These are phyloP conservation scores for Atta texana DNA, from an alignment of 1,140 invertebrate genomes.

Conservation along the genomic window DNA sequence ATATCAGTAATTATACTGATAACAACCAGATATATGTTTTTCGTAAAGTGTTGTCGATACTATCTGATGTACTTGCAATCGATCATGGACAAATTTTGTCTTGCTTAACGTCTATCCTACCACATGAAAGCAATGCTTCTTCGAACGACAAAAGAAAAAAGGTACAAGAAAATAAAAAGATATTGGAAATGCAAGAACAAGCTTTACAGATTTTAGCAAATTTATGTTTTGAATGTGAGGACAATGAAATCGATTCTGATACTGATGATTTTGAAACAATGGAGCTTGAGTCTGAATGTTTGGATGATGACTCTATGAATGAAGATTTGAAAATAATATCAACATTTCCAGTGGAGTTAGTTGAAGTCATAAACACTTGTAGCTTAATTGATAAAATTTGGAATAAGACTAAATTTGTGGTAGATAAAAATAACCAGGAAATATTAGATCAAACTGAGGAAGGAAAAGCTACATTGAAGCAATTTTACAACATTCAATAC, in stretches of 20 bases:
- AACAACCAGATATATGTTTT: conserved; percentile 77
- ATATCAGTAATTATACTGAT: conserved; percentile 83
- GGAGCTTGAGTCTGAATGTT: conserved; percentile 82
- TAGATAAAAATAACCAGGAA: conserved; percentile 86
- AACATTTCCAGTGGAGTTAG: conserved; percentile 81
- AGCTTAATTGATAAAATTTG: conserved; percentile 87
- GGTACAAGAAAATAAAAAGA: conserved; percentile 84
- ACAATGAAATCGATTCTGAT: conserved; percentile 83
- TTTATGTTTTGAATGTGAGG: conserved; percentile 88
- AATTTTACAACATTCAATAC: conserved; percentile 86
- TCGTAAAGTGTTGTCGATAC: conserved; percentile 83
- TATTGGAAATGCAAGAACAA: conserved; percentile 89
- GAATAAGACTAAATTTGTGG: conserved; percentile 83
- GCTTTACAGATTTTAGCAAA: conserved; percentile 91
- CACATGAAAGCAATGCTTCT: conserved; percentile 76
- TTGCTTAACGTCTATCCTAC: conserved; percentile 71
- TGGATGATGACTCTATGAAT: conserved; percentile 82
- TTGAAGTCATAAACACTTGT: conserved; percentile 86
- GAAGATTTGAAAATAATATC: conserved; percentile 77
- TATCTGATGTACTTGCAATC: conserved; percentile 85
- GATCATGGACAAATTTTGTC: conserved; percentile 75
- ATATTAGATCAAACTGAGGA: conserved; percentile 86
- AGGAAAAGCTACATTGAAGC: conserved; percentile 85
- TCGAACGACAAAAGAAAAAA: conserved; percentile 80
- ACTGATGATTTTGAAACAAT: conserved; percentile 83